Percentiles rank a stretch among this genome's conserved stretches.
Evolutionary conservation across 1,140 invertebrate species (phyloP).

Genomic region (Diorhabda sublineata): DNA sequence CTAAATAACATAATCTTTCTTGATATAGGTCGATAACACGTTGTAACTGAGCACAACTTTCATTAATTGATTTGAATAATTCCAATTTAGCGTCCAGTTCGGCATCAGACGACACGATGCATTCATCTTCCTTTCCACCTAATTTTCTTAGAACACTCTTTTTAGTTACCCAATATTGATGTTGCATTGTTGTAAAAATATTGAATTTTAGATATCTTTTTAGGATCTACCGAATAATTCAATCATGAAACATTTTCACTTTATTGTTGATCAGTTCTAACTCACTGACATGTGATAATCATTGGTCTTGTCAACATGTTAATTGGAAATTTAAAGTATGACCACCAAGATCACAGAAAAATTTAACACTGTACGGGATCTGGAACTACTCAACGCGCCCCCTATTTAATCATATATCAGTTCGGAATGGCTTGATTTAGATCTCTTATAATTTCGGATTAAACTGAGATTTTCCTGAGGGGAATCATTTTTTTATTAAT

Average conservation of each 20-base stretch:
- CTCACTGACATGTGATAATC: no score
- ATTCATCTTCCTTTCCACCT: constrained; percentile 97
- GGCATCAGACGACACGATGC: constrained; percentile 91
- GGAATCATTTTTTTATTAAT: no score
- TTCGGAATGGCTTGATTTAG: no score
- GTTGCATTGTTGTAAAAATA: constrained; percentile 63
- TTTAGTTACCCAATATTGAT: constrained; percentile 98
- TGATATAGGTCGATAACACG: constrained; percentile 92
- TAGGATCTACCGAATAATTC: background rate
- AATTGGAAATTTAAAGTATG: no score
- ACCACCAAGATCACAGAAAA: no score
- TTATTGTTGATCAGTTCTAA: background rate
- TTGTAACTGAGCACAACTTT: constrained; percentile 84
- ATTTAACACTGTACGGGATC: no score
- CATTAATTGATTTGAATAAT: constrained; percentile 91
- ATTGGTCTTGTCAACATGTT: no score
- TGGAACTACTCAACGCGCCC: no score
- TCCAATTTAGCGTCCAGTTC: constrained; percentile 97
- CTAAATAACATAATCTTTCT: constrained; percentile 86
- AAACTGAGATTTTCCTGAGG: no score
- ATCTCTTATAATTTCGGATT: no score
- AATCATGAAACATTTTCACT: background rate
- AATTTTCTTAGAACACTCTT: constrained; percentile 91
- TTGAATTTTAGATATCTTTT: background rate
- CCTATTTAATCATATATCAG: no score